Conservation (phyloP, 2,113 vertebrate genomes). For the Esox niger region DNA sequence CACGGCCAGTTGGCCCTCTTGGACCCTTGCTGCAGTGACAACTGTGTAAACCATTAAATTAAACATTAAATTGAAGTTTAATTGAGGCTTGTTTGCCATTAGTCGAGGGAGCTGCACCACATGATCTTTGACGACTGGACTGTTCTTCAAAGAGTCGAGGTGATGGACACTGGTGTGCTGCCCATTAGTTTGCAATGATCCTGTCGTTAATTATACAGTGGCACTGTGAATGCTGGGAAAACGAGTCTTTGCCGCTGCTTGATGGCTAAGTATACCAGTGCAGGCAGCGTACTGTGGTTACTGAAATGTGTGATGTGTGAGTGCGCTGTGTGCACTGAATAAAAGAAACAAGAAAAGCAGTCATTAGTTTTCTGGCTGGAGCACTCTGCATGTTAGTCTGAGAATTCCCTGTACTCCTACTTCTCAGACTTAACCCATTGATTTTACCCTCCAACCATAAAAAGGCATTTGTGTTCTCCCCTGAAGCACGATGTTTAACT, state of each 20-base stretch:
- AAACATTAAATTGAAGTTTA: conserved; percentile 1
- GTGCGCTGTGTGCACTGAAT: conserved; percentile 4
- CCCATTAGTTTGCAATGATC: not conserved
- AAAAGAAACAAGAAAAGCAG: conserved; percentile 23
- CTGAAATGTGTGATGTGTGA: conserved; percentile 23
- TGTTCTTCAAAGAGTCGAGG: not conserved
- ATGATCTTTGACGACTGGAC: not conserved
- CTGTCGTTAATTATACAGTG: conserved; percentile 16
- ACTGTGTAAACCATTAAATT: conserved; percentile 31
- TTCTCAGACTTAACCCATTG: conserved; percentile 36
- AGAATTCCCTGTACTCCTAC: not conserved
- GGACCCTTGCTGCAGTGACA: not conserved
- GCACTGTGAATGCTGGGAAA: conserved; percentile 48
- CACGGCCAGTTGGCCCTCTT: not conserved
- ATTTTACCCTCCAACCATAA: conserved; percentile 39
- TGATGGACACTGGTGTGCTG: not conserved
- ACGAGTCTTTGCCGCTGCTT: conserved; percentile 25
- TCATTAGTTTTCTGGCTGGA: conserved; percentile 51
- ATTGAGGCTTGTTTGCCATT: conserved; percentile 9
- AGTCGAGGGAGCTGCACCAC: conserved; percentile 27
- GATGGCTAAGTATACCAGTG: conserved; percentile 16
- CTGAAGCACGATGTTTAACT: no score
- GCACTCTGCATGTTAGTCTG: conserved; percentile 43
- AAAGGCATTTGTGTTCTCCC: conserved; percentile 37
- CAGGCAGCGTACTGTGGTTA: not conserved